These are phyloP conservation scores for Gopherus flavomarginatus DNA, from an alignment of 2,113 vertebrate genomes.

Conservation along the genomic window DNA sequence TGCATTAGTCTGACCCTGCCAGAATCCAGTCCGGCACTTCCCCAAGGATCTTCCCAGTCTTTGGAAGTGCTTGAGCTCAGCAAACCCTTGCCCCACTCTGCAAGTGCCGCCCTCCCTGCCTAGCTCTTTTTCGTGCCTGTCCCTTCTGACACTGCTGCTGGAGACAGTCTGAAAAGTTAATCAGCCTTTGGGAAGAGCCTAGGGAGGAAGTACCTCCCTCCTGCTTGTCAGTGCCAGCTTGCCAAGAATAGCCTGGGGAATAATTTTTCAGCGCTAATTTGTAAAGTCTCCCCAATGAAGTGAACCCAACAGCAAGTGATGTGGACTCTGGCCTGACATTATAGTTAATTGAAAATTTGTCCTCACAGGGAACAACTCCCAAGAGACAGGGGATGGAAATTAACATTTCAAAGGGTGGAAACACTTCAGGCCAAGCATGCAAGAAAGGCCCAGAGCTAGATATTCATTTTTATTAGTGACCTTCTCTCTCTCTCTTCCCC, in stretches of 20 bases:
- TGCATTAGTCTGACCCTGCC: not conserved
- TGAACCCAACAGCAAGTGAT: conserved; percentile 39
- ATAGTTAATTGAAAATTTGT: conserved; percentile 56
- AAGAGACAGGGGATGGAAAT: not conserved
- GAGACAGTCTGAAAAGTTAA: not conserved
- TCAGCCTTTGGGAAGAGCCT: conserved; percentile 24
- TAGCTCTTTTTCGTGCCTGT: not conserved
- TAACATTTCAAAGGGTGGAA: conserved; percentile 10
- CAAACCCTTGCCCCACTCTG: rapidly evolving
- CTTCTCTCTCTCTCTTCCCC: not conserved
- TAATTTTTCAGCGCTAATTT: conserved; percentile 68
- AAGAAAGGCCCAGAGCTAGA: not conserved
- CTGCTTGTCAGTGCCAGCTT: conserved; percentile 17
- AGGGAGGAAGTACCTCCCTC: conserved; percentile 39
- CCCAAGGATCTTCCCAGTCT: not conserved
- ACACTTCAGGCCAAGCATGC: not conserved
- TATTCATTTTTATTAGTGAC: not conserved
- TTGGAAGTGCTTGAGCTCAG: not conserved
- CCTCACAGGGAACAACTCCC: not conserved
- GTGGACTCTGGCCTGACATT: conserved; percentile 46
- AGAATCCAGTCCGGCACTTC: not conserved
- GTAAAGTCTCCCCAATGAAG: conserved; percentile 66
- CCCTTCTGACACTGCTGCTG: not conserved
- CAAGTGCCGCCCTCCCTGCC: not conserved
- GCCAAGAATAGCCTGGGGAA: conserved; percentile 63